phyloP scores from a whole-genome alignment of 2,888 invertebrate species.

The Patella depressa region DNA sequence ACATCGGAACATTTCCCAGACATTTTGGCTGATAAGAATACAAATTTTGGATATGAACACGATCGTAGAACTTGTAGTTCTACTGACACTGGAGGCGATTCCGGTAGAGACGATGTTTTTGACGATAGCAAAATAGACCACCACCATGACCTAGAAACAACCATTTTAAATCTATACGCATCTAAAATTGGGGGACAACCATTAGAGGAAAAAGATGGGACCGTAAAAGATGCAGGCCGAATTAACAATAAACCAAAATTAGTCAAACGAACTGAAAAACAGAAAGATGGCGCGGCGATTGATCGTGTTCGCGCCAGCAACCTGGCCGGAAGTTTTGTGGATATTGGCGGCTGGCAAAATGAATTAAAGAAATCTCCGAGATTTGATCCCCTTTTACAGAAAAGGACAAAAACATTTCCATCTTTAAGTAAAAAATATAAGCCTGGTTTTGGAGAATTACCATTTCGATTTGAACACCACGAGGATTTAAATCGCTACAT shows the following conservation, averaged over 20 bases:
- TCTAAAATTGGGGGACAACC: background rate
- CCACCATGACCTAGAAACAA: too few species aligned
- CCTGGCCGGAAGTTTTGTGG: background rate
- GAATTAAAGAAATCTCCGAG: background rate
- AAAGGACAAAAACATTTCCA: background rate
- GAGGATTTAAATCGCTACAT: background rate
- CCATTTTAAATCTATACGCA: too few species aligned
- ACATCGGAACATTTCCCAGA: background rate
- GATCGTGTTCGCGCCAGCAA: background rate
- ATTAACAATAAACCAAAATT: background rate
- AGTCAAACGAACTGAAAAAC: background rate
- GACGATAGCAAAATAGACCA: background rate
- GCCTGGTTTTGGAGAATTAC: background rate
- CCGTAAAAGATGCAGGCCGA: background rate
- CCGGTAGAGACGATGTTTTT: background rate
- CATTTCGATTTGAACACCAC: background rate
- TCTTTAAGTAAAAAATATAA: background rate
- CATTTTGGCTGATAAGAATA: background rate
- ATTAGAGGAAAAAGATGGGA: background rate
- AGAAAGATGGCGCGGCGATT: background rate
- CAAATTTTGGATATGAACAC: background rate
- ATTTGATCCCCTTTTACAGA: background rate
- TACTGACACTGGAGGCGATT: background rate
- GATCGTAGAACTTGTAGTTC: background rate
- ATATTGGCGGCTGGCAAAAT: conserved; percentile 6